phyloP scores from a whole-genome alignment of 2,797 vertebrate genomes.

The Xenentodon cancila region DNA sequence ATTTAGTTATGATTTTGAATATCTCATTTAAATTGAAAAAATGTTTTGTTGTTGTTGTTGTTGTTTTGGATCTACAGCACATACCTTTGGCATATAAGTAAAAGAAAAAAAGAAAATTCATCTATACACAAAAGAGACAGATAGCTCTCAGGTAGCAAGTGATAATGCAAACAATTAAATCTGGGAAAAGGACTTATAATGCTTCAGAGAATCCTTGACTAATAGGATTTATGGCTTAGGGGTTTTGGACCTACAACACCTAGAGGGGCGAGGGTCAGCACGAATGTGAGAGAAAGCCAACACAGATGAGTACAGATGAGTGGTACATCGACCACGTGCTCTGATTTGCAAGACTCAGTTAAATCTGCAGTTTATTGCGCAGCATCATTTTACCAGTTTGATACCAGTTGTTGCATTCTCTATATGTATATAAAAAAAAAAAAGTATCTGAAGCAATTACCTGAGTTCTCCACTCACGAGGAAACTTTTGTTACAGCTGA shows the following conservation, averaged over 20 bases:
- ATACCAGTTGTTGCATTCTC: not conserved
- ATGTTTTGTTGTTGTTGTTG: not conserved
- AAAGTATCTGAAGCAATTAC: not conserved
- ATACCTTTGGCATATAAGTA: not conserved
- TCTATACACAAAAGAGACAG: not conserved
- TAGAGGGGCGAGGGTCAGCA: conserved; percentile 77
- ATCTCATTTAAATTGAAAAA: not conserved
- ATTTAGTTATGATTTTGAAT: conserved; percentile 17
- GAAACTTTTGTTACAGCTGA: conserved; percentile 15
- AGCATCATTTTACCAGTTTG: not conserved
- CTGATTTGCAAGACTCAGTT: not conserved
- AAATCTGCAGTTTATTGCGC: not conserved
- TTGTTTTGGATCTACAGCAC: not conserved
- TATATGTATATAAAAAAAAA: too few species aligned
- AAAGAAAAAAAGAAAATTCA: not conserved
- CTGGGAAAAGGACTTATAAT: conserved; percentile 76
- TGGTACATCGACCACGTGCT: conserved; percentile 5
- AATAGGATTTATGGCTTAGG: conserved; percentile 85
- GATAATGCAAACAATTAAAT: conserved; percentile 62
- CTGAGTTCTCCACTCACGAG: not conserved
- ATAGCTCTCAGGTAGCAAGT: conserved; percentile 38
- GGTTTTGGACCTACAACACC: conserved; percentile 78
- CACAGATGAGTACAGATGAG: conserved; percentile 53
- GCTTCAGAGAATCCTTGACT: conserved; percentile 80
- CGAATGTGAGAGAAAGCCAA: conserved; percentile 74